These are phyloP conservation scores for Anastatus disparis DNA, from an alignment of 1,140 invertebrate species.

Conservation along the genomic window DNA sequence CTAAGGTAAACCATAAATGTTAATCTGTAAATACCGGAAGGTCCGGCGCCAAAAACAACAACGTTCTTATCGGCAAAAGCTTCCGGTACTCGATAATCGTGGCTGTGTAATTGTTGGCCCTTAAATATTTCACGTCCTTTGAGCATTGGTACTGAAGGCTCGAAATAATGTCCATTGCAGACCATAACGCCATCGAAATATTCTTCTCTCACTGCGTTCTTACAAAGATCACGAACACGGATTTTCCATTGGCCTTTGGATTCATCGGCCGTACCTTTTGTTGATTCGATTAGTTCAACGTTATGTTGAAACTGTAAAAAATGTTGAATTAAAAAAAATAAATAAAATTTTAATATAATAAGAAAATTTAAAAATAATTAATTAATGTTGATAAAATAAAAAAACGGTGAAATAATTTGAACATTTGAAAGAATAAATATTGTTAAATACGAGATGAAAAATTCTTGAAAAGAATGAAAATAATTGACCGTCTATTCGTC, in stretches of 20 bases:
- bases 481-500: too few species aligned
- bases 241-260: slow-evolving; percentile 69
- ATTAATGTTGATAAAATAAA: too few species aligned
- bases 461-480: too few species aligned
- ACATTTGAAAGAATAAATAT: too few species aligned
- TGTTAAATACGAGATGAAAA: too few species aligned
- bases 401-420: too few species aligned
- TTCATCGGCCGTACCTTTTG: background rate
- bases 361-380: too few species aligned
- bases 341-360: too few species aligned
- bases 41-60: slow-evolving; percentile 85
- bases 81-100: slow-evolving; percentile 83
- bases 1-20: too few species aligned
- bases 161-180: slow-evolving; percentile 87
- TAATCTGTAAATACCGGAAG: slow-evolving; percentile 81
- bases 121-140: slow-evolving; percentile 74
- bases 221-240: slow-evolving; percentile 71
- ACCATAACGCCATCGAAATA: slow-evolving; percentile 83
- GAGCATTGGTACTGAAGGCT: slow-evolving; percentile 72
- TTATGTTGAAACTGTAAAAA: slow-evolving; percentile 72
- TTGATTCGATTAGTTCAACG: slow-evolving; percentile 71
- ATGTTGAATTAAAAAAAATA: too few species aligned
- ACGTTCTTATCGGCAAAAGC: slow-evolving; percentile 75
- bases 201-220: slow-evolving; percentile 65
- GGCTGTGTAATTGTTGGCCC: slow-evolving; percentile 83